Evolutionary conservation across 2,113 vertebrate genomes (phyloP).

Genomic region (Dunckerocampus dactyliophorus): DNA sequence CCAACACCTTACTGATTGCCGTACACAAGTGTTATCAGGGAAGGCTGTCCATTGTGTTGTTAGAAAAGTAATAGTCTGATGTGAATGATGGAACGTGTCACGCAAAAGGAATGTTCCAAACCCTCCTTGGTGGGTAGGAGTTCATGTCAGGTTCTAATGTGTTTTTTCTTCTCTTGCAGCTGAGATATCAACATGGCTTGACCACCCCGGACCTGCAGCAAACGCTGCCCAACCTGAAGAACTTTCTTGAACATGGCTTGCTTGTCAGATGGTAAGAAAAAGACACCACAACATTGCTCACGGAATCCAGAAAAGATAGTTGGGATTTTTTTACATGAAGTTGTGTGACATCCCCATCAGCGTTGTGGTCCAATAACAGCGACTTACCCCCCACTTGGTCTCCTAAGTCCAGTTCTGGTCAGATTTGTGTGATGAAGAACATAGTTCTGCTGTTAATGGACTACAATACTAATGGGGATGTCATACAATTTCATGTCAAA

Average conservation of each 20-base stretch:
- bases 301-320: no score
- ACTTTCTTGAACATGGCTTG: constrained; percentile 92
- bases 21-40: constrained; percentile 49
- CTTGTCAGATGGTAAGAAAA: constrained; percentile 90
- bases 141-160: constrained; percentile 27
- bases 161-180: constrained; percentile 69
- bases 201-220: constrained; percentile 94
- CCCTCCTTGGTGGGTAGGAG: constrained; percentile 35
- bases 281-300: not conserved
- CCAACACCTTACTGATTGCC: constrained; percentile 52
- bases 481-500: no score
- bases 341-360: no score
- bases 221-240: constrained; percentile 96
- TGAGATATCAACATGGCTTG: constrained; percentile 92
- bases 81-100: constrained; percentile 44
- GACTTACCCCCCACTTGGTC: no score
- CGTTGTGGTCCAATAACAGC: no score
- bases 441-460: no score
- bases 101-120: constrained; percentile 48
- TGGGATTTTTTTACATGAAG: no score
- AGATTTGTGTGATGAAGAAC: no score
- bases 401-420: no score
- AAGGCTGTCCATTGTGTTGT: constrained; percentile 49
- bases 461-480: no score
- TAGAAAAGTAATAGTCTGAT: constrained; percentile 51